phyloP scores from a whole-genome alignment of 1,140 invertebrate genomes.

The Papilio helenus region DNA sequence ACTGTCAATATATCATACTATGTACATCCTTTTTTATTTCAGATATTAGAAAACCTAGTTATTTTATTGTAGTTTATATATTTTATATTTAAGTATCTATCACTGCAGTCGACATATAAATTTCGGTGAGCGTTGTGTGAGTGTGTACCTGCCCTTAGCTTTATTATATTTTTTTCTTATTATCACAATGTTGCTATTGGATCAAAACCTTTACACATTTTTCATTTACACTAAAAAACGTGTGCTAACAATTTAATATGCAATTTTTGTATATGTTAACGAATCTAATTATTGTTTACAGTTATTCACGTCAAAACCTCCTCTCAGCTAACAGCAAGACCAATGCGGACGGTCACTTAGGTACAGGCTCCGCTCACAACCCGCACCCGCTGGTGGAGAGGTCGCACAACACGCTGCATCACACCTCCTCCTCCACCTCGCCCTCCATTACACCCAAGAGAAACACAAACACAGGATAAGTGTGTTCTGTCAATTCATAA shows the following conservation, averaged over 20 bases:
- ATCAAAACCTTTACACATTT: not conserved
- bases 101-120: slow-evolving; percentile 48
- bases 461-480: slow-evolving; percentile 59
- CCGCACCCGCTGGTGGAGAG: slow-evolving; percentile 77
- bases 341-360: slow-evolving; percentile 81
- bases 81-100: slow-evolving; percentile 50
- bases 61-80: slow-evolving; percentile 52
- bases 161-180: slow-evolving; percentile 11
- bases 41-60: slow-evolving; percentile 65
- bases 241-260: not conserved
- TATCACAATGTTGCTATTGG: not conserved
- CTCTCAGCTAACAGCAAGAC: slow-evolving; percentile 88
- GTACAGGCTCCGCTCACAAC: slow-evolving; percentile 61
- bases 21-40: slow-evolving; percentile 68
- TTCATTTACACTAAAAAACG: not conserved
- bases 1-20: slow-evolving; percentile 47
- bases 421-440: slow-evolving; percentile 66
- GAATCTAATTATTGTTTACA: slow-evolving; percentile 71
- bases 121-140: slow-evolving; percentile 59
- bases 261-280: not conserved
- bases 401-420: slow-evolving; percentile 79
- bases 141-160: slow-evolving; percentile 35
- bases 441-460: slow-evolving; percentile 70
- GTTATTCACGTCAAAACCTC: slow-evolving; percentile 93
- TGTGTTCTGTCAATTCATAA: no score